phyloP scores from a whole-genome alignment of 2,113 vertebrate genomes.

The Myotis yumanensis region DNA sequence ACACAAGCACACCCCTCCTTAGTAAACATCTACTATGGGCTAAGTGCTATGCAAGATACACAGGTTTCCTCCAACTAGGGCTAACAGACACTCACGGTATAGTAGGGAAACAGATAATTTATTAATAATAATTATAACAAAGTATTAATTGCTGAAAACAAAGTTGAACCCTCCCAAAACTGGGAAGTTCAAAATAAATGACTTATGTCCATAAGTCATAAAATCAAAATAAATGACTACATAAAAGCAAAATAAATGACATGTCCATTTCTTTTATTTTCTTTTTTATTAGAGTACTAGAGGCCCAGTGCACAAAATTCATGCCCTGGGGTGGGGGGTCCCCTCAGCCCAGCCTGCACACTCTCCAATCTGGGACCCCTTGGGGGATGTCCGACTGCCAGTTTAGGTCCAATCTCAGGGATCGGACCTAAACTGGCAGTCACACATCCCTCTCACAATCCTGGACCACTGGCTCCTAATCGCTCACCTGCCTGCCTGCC shows the following conservation, averaged over 20 bases:
- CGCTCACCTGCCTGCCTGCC: too few relatives aligned
- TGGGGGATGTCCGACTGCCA: too few relatives aligned
- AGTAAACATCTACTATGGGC: not conserved
- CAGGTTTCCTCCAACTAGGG: not conserved
- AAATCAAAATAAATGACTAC: too few relatives aligned
- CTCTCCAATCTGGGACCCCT: too few relatives aligned
- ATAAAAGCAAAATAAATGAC: not conserved
- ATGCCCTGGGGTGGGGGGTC: too few relatives aligned
- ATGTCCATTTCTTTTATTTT: not conserved
- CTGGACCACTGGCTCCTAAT: too few relatives aligned
- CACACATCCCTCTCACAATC: too few relatives aligned
- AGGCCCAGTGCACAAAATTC: too few relatives aligned
- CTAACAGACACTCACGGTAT: not conserved
- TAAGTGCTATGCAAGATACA: not conserved
- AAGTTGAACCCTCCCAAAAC: not conserved
- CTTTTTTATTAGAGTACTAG: too few relatives aligned
- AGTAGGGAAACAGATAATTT: not conserved
- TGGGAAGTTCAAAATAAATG: not conserved
- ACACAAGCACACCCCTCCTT: not conserved
- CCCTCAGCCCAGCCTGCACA: too few relatives aligned
- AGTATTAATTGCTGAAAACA: not conserved
- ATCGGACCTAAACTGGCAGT: too few relatives aligned
- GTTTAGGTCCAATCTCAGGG: too few relatives aligned
- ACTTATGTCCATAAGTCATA: not conserved
- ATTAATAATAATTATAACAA: not conserved